Conservation (phyloP, 2,888 invertebrate genomes). For the Ceratothoa steindachneri region DNA sequence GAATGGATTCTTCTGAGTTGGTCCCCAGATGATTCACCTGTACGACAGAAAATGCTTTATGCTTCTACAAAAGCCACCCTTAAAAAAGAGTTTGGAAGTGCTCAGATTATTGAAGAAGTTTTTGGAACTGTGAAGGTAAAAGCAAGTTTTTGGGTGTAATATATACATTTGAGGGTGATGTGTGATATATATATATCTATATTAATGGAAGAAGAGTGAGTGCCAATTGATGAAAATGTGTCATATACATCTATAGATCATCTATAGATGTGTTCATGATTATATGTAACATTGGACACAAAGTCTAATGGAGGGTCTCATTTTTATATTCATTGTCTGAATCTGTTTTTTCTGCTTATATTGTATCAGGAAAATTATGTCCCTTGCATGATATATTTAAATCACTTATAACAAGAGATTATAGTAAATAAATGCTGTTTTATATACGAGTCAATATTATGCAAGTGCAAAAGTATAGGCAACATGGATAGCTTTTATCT, state of each 20-base stretch:
- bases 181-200: background rate
- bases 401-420: too few relatives aligned
- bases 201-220: too few relatives aligned
- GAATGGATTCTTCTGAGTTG: slow-evolving; percentile 92
- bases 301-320: too few relatives aligned
- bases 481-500: too few relatives aligned
- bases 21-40: slow-evolving; percentile 86
- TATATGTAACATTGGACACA: background rate
- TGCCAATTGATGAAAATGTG: background rate
- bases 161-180: background rate
- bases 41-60: slow-evolving; percentile 94
- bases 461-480: too few relatives aligned
- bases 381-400: too few relatives aligned
- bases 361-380: too few relatives aligned
- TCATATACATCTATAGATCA: slow-evolving; percentile 27
- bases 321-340: too few relatives aligned
- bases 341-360: too few relatives aligned
- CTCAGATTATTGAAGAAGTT: slow-evolving; percentile 88
- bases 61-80: slow-evolving; percentile 96
- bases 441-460: too few relatives aligned
- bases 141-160: background rate
- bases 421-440: too few relatives aligned
- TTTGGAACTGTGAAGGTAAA: slow-evolving; percentile 75
- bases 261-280: too few relatives aligned
- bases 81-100: slow-evolving; percentile 91